Base-by-base conservation (phyloP, 2,797 vertebrate species). In the Paedocypris micromegethes region DNA sequence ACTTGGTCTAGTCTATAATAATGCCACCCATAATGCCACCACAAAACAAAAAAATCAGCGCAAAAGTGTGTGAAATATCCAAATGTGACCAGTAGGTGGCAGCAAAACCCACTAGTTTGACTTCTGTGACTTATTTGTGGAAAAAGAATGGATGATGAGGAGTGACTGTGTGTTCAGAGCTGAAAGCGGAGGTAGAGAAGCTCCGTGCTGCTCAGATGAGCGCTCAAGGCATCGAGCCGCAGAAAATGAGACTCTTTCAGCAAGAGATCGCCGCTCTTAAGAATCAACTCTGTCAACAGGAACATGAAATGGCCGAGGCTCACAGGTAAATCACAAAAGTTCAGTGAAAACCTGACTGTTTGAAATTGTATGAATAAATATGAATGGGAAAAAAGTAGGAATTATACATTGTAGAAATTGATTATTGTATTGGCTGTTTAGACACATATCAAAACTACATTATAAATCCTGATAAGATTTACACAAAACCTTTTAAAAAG, bases 161-260 rank as follows among this genome's bases (percentile, higher is more conserved):
- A 23, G 23, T 23, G n/a, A 59, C 5, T 8, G 2, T 39, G 37
- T 55, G n/a, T 45, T 5, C 65, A 99, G 97, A 99, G 68, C 71
- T 98, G 76, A 99, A 97, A 84, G 90, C 91, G 47, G 97, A 99
- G 87, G 96, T 98, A 77, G 94, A 97, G 77, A 99, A 96, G 79
- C 84, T 99, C 73, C 92, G 89, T 72, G 86, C 93, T 0, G 92
- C 93, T 70, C 95, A 95, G 80, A 92, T 85, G 82, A 95, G 84
- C 46, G 81, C 85, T 54, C 86, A 82, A 68, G 93, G 91, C 51
- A 74, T 91, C 5, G 90, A 95, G 67, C 93, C 92, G 4, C 90
- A 95, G 68, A 91, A 91, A 76, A 93, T 93, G 58, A 84, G 85
- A 52, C 82, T 83, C 57, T 96, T 92, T 66, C 85, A 91, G 78